Evolutionary conservation across 2,113 vertebrate species (phyloP).

Genomic region (Pyrgilauda ruficollis): DNA sequence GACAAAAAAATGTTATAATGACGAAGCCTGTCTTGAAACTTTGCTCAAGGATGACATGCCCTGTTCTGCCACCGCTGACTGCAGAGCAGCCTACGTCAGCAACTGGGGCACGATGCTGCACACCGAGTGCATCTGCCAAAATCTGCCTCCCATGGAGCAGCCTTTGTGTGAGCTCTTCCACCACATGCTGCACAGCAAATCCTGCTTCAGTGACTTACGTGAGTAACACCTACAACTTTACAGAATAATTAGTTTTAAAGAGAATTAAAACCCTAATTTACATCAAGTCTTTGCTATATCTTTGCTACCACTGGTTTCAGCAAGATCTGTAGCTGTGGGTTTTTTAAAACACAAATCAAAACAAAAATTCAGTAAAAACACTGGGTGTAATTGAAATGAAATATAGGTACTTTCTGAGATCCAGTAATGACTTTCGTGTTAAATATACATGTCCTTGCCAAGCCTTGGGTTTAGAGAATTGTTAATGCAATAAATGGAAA

Average conservation of each 20-base stretch:
- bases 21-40: conserved; percentile 72
- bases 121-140: conserved; percentile 77
- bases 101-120: conserved; percentile 81
- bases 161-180: conserved; percentile 75
- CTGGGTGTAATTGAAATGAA: not conserved
- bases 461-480: not conserved
- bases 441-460: not conserved
- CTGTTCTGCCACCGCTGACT: conserved; percentile 74
- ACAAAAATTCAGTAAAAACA: not conserved
- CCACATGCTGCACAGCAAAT: conserved; percentile 80
- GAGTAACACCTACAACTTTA: not conserved
- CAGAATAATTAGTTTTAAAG: not conserved
- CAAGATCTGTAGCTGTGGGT: not conserved
- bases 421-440: not conserved
- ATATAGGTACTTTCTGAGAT: not conserved
- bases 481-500: not conserved
- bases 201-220: conserved; percentile 79
- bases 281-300: not conserved
- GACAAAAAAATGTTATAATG: conserved; percentile 58
- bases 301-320: not conserved
- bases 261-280: not conserved
- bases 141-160: conserved; percentile 45
- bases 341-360: not conserved
- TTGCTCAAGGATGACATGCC: conserved; percentile 68
- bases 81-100: conserved; percentile 81